Conservation (phyloP, 2,113 vertebrate species). For the Delphinus delphis region DNA sequence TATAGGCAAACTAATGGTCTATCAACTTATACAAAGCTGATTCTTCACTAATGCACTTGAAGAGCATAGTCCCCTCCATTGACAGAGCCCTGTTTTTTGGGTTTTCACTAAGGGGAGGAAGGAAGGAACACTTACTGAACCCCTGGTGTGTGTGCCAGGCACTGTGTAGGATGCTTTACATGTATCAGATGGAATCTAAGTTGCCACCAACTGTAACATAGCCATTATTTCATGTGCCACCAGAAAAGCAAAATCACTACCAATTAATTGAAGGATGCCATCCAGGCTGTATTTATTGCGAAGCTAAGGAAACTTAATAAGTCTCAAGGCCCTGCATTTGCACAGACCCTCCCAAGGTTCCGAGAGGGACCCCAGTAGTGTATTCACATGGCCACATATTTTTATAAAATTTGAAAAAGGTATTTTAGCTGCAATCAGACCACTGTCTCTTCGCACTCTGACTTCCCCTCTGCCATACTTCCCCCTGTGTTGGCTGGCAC, state of each 20-base stretch:
- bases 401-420: constrained; percentile 54
- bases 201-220: not conserved
- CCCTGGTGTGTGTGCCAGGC: not conserved
- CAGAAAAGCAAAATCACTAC: not conserved
- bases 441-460: constrained; percentile 3
- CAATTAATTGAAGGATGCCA: not conserved
- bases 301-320: not conserved
- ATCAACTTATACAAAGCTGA: constrained; percentile 38
- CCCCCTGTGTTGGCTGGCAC: not conserved
- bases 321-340: not conserved
- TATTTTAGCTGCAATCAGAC: constrained; percentile 40
- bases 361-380: not conserved
- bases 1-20: constrained; percentile 57
- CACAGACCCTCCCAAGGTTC: not conserved
- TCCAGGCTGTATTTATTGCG: not conserved
- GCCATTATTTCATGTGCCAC: not conserved
- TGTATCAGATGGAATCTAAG: not conserved
- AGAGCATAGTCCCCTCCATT: not conserved
- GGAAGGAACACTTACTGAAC: not conserved
- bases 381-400: not conserved
- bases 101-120: not conserved
- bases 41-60: constrained; percentile 52
- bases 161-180: not conserved
- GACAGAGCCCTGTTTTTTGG: not conserved
- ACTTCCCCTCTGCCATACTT: constrained; percentile 50